Percentiles rank a stretch among this genome's conserved stretches.
Evolutionary conservation across 1,140 invertebrate genomes (phyloP).

Genomic region (Sipha flava): DNA sequence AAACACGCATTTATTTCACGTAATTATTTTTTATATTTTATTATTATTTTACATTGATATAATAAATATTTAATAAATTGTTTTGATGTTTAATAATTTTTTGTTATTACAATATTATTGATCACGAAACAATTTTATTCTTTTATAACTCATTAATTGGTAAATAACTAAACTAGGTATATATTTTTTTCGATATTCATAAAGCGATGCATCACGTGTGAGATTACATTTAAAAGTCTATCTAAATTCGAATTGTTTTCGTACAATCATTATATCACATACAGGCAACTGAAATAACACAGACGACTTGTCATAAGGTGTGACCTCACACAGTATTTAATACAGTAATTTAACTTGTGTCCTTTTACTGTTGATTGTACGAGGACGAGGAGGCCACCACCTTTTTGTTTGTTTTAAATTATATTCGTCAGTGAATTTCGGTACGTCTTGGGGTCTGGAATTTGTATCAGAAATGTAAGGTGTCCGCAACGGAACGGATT

Average conservation of each 20-base stretch:
- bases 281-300: neutral
- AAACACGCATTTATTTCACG: no score
- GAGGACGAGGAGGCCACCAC: neutral
- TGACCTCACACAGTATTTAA: neutral
- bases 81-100: no score
- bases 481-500: slow-evolving; percentile 22
- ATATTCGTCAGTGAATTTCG: neutral
- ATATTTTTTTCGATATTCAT: no score
- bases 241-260: neutral
- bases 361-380: neutral
- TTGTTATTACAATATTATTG: no score
- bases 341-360: no score
- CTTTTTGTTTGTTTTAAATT: slow-evolving; percentile 14
- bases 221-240: neutral
- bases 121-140: no score
- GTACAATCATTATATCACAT: neutral
- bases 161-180: no score
- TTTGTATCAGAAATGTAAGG: slow-evolving; percentile 11
- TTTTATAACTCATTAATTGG: no score
- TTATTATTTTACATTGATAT: no score
- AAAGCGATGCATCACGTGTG: no score
- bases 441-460: slow-evolving; percentile 7
- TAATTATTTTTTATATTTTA: no score
- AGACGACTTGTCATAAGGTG: neutral
- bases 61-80: no score